Percentiles rank a stretch among this genome's conserved stretches.
These are phyloP conservation scores for Pachypanchax playfairii DNA, from an alignment of 2,113 vertebrate species.

Conservation along the genomic window DNA sequence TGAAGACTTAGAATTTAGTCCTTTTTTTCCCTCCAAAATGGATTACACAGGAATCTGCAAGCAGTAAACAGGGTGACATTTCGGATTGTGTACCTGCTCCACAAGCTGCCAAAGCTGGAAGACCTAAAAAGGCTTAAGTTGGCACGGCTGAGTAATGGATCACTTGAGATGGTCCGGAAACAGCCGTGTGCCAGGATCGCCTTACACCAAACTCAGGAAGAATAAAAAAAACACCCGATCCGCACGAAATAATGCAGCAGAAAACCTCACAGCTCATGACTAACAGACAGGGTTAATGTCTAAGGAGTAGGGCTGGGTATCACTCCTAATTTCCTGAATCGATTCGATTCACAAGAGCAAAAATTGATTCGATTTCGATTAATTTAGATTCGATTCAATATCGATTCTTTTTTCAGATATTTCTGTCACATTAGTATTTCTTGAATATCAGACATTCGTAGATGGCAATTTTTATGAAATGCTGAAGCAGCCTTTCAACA, in stretches of 20 bases:
- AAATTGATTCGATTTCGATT: too few species aligned
- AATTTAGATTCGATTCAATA: too few species aligned
- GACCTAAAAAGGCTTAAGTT: slow-evolving; percentile 60
- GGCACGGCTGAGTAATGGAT: slow-evolving; percentile 63
- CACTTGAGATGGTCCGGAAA: slow-evolving; percentile 61
- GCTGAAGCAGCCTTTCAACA: too few species aligned
- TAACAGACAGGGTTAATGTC: slow-evolving; percentile 57
- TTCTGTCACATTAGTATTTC: too few species aligned
- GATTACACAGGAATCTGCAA: slow-evolving; percentile 5
- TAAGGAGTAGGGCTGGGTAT: too few species aligned
- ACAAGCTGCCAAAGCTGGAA: slow-evolving; percentile 46
- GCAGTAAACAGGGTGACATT: slow-evolving; percentile 38
- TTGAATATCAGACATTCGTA: too few species aligned
- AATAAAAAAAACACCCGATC: slow-evolving; percentile 66
- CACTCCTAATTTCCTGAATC: too few species aligned
- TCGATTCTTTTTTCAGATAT: too few species aligned
- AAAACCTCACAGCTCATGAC: slow-evolving; percentile 60
- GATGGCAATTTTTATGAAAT: too few species aligned
- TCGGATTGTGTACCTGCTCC: slow-evolving; percentile 44
- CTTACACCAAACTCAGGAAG: slow-evolving; percentile 72
- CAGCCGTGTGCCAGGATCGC: slow-evolving; percentile 61
- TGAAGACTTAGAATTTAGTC: slow-evolving; percentile 11
- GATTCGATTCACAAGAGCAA: too few species aligned
- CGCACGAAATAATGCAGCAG: slow-evolving; percentile 67
- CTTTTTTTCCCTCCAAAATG: neutral